Evolutionary conservation across 2,888 invertebrate genomes (phyloP), one percentile per base, ranked within the genome.

Genomic region (Hypena proboscidalis): DNA sequence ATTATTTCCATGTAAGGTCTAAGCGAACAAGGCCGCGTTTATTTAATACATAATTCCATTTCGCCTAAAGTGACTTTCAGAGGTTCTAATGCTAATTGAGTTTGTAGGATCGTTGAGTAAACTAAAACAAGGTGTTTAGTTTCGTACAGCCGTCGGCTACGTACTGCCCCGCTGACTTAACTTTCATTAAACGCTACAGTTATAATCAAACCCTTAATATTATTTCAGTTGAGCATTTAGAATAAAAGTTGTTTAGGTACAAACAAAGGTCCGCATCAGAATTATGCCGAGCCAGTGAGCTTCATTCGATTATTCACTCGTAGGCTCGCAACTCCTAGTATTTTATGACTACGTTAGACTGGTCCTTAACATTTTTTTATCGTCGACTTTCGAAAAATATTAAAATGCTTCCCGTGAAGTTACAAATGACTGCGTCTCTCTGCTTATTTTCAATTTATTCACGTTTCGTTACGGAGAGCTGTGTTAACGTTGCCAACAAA

Each of bases 31-130:
- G 42, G 42, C 34, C 39, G 17, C 46, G 31, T 41, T 62, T 50
- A 56, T 50, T 63, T 52, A 42, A 38, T 64, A 62, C 67, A 69
- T 68, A 67, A 71, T 72, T 68, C 63, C 57, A 68, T 72, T 79
- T 62, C 53, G 51, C 49, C 58, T 55, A 69, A 75, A 77, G 70
- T 76, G 65, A 71, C 74, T 80, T 78, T 76, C 67, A 69, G 71
- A 66, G 73, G 69, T 77, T 72, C 70, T 78, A 79, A 77, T 79
- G 73, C 73, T 80, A 85, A 83, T 84, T 81, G 74, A 81, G 80
- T 83, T 81, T 74, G 77, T 64, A 70, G 65, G 83, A 76, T 80
- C 77, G 79, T 75, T 74, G 72, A 71, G 75, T 75, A 77, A 80
- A 81, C 77, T 75, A 74, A 77, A 76, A 74, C 76, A 77, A 77